Conservation (phyloP, 2,797 vertebrate species). For the Chiroxiphia lanceolata region DNA sequence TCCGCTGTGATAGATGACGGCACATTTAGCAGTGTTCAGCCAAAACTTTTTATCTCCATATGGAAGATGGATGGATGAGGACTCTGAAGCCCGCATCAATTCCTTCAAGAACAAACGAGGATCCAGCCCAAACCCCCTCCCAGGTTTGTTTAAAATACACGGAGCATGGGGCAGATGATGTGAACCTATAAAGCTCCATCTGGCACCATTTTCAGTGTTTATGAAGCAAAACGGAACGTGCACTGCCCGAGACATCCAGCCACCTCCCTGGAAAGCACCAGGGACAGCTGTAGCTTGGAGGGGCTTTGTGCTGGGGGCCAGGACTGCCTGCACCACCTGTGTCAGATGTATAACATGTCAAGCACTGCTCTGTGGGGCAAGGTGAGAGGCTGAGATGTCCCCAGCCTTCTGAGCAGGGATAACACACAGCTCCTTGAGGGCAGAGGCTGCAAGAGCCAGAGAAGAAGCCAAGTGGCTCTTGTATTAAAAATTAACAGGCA, state of each 20-base stretch:
- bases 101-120: conserved; percentile 48
- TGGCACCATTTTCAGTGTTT: background rate
- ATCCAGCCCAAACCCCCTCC: conserved; percentile 27
- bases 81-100: conserved; percentile 28
- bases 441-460: background rate
- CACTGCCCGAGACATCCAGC: background rate
- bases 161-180: conserved; percentile 6
- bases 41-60: conserved; percentile 69
- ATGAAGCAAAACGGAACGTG: background rate
- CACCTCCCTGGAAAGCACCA: background rate
- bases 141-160: conserved; percentile 42
- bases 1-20: conserved; percentile 59
- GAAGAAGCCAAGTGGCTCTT: background rate
- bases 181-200: conserved; percentile 21
- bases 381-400: background rate
- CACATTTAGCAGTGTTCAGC: conserved; percentile 54
- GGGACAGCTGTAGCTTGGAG: background rate
- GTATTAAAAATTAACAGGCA: background rate
- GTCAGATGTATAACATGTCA: background rate
- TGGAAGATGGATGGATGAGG: conserved; percentile 61
- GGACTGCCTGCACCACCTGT: background rate
- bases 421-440: background rate
- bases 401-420: background rate
- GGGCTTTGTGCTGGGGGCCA: background rate
- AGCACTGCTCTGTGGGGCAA: background rate